A percentile compares a stretch with the other conserved stretches of the same genome.
Evolutionary conservation across 1,140 invertebrate species (phyloP).

Genomic region (Heliothis subflexa): DNA sequence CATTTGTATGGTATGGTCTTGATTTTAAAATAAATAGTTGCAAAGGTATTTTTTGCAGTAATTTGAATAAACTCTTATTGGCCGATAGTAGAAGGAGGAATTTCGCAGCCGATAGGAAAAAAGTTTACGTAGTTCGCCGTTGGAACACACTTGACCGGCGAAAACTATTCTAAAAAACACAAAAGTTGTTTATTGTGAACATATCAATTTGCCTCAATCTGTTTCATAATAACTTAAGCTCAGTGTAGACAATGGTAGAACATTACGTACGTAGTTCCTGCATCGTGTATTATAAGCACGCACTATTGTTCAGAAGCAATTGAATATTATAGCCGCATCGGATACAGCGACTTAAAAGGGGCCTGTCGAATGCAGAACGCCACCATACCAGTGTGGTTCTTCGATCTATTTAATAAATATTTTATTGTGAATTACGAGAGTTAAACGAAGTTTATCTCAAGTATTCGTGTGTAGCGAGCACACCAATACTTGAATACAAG

Average conservation of each 20-base stretch:
- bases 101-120: no score
- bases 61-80: no score
- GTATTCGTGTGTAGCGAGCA: not conserved
- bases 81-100: no score
- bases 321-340: conserved; percentile 15
- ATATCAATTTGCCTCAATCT: not conserved
- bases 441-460: not conserved
- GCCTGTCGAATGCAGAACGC: conserved; percentile 2
- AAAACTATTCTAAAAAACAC: no score
- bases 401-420: not conserved
- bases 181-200: no score
- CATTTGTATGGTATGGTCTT: no score
- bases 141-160: no score
- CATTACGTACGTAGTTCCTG: not conserved
- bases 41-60: no score
- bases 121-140: no score
- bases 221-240: not conserved
- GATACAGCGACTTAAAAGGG: conserved; percentile 26
- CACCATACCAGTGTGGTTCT: not conserved
- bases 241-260: not conserved
- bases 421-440: not conserved
- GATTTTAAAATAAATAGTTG: no score
- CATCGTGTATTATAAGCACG: not conserved
- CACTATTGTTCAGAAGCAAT: conserved; percentile 10
- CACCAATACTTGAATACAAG: not conserved